These are phyloP conservation scores for Orientallactaga bullata DNA, from an alignment of 2,113 vertebrate species.

Conservation along the genomic window DNA sequence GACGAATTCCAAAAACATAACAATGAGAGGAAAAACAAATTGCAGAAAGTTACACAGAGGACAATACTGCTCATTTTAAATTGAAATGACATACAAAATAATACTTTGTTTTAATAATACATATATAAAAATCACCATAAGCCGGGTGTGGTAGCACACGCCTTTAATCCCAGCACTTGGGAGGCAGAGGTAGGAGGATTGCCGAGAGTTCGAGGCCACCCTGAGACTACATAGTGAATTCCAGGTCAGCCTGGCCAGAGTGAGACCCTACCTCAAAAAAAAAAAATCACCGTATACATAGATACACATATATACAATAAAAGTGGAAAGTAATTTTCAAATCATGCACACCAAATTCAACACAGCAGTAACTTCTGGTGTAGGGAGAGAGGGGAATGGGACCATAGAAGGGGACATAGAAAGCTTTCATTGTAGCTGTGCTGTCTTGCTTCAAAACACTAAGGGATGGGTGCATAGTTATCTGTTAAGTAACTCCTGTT, in stretches of 20 bases:
- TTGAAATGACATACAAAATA: constrained; percentile 40
- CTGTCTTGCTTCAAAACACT: constrained; percentile 7
- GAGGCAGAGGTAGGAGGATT: no score
- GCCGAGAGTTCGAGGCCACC: no score
- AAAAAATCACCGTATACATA: not conserved
- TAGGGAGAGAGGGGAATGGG: not conserved
- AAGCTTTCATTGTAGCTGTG: constrained; percentile 7
- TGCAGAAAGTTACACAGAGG: constrained; percentile 40
- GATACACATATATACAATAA: not conserved
- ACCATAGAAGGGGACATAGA: not conserved
- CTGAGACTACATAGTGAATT: no score
- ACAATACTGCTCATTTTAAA: not conserved
- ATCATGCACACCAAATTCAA: constrained; percentile 53
- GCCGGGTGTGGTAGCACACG: no score
- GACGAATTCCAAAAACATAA: constrained; percentile 62
- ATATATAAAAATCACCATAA: not conserved
- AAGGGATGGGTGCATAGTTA: not conserved
- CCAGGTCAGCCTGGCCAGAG: no score
- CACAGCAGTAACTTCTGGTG: not conserved
- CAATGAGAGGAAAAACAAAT: constrained; percentile 63
- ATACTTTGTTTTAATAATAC: not conserved
- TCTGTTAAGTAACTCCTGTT: constrained; percentile 19
- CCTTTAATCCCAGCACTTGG: no score
- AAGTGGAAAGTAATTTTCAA: constrained; percentile 46
- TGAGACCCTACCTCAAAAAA: no score